phyloP scores from a whole-genome alignment of 2,888 invertebrate species.

The Rhagonycha fulva region DNA sequence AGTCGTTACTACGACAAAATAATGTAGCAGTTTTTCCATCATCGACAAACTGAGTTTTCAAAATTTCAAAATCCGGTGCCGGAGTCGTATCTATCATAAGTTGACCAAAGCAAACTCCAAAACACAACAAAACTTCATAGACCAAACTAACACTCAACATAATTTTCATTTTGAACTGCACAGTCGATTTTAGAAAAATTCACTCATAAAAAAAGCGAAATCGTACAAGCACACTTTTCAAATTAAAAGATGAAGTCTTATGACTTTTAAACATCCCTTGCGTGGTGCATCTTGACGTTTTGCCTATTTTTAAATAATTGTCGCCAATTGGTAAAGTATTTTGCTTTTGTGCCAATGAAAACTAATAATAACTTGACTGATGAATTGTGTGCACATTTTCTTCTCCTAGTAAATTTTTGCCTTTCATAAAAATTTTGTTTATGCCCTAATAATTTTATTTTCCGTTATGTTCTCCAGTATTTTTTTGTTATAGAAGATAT shows the following conservation, averaged over 20 bases:
- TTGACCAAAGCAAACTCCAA: not conserved
- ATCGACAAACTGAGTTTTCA: slow-evolving; percentile 55
- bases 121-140: not conserved
- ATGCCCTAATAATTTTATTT: not conserved
- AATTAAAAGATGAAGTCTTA: slow-evolving; percentile 2
- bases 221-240: not conserved
- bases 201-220: not conserved
- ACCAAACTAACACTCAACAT: not conserved
- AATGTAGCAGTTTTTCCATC: slow-evolving; percentile 64
- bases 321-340: slow-evolving; percentile 7
- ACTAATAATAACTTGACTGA: slow-evolving; percentile 1
- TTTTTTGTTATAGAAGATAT: too few relatives aligned
- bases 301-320: slow-evolving; percentile 18
- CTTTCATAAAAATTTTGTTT: not conserved
- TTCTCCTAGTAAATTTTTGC: not conserved
- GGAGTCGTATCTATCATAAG: not conserved
- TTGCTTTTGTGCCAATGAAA: slow-evolving; percentile 11
- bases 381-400: not conserved
- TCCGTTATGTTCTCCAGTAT: not conserved
- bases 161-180: not conserved
- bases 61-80: not conserved
- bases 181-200: not conserved
- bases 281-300: slow-evolving; percentile 14
- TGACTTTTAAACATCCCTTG: slow-evolving; percentile 14
- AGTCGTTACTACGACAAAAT: slow-evolving; percentile 67